Conservation (phyloP, 2,888 invertebrate genomes). For the Metopia argyrocephala region DNA sequence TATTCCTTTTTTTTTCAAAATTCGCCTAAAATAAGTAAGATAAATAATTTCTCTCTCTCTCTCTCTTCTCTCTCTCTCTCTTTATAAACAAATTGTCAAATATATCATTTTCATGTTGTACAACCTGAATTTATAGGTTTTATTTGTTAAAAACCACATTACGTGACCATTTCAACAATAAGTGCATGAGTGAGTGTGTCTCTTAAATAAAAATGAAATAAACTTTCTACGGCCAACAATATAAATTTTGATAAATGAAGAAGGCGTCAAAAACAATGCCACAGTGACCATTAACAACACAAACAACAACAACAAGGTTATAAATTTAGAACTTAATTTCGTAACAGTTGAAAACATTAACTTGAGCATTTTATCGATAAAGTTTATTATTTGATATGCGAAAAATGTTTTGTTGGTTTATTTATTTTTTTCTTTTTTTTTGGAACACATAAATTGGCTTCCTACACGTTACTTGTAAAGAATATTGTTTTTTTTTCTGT, state of each 20-base stretch:
- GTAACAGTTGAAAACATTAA: conserved; percentile 8
- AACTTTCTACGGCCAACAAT: conserved; percentile 37
- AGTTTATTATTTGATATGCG: conserved; percentile 18
- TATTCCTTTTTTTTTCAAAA: no score
- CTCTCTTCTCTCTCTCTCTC: background rate
- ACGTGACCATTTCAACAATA: conserved; percentile 31
- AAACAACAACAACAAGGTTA: conserved; percentile 10
- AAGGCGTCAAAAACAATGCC: conserved; percentile 55
- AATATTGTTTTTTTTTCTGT: background rate
- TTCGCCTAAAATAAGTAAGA: no score
- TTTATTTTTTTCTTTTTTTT: no score
- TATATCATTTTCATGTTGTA: background rate
- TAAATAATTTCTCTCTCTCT: background rate
- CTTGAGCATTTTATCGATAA: conserved; percentile 38
- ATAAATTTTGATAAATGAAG: conserved; percentile 61
- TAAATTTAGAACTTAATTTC: background rate
- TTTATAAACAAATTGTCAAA: background rate
- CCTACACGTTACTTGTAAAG: no score
- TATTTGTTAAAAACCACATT: conserved; percentile 50
- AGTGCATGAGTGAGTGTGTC: background rate
- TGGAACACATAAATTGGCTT: no score
- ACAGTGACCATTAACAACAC: conserved; percentile 40
- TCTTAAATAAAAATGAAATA: conserved; percentile 25
- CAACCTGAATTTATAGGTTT: conserved; percentile 41
- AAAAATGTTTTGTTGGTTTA: no score